Evolutionary conservation across 2,113 vertebrate species (phyloP), one percentile per base, ranked within the genome.

Genomic region (Australoheros scitulus): DNA sequence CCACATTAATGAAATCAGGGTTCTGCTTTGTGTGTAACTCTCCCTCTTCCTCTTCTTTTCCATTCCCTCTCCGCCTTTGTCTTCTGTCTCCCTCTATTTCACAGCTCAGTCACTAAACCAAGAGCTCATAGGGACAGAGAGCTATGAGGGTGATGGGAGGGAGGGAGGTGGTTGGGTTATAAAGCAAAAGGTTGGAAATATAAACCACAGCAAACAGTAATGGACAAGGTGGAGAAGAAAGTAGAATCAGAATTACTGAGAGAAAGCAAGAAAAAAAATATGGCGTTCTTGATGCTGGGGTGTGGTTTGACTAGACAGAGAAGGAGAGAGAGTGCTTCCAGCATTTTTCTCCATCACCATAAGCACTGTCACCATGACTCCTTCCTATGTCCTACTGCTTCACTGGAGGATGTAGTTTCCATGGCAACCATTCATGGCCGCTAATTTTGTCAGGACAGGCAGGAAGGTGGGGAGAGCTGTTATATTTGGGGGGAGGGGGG

Each of bases 361-460:
- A 92, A 93, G 83, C 92, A 80, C 94, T 92, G 92, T 94, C 94
- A 92, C 89, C 85, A 90, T 87, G 92, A 88, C 87, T 93, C 84
- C 90, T 87, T 78, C 83, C 74, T 81, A 82, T 87, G 90, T 91
- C 90, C 88, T 85, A 77, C 88, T 89, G 89, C 77, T 84, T 92
- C 92, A 95, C 90, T 82, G 84, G 90, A 94, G 91, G 92, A 95
- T 91, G 90, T 84, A 93, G 96, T 96, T 96, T 92, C 95, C 93
- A 94, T 58, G 87, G 95, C 91, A 96, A 96, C 95, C 93, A 95
- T 95, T 94, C 93, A 94, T 89, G 76, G 81, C 75, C 82, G 72
- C 47, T 83, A 79, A 86, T 89, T 91, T 87, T 88, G 85, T 80
- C 79, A 83, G 64, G 57, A 64, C 55, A 79, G 83, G 41, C 74